phyloP scores from a whole-genome alignment of 2,797 vertebrate genomes.

The Chaetophractus vellerosus region DNA sequence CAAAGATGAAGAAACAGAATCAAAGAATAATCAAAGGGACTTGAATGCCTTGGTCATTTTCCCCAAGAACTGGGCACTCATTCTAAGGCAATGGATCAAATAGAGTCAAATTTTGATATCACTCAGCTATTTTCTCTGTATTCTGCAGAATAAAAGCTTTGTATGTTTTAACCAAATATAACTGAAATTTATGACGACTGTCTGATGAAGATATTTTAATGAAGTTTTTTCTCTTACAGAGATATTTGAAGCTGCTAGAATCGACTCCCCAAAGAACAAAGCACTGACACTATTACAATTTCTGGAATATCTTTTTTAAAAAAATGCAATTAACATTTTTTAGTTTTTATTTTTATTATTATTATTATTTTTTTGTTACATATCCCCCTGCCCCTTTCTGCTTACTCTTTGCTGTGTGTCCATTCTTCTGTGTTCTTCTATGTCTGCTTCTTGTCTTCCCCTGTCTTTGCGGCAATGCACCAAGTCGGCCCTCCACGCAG shows the following conservation, averaged over 20 bases:
- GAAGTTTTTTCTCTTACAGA: not conserved
- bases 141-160: not conserved
- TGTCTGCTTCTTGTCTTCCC: no score
- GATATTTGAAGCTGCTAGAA: constrained; percentile 5
- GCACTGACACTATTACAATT: not conserved
- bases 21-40: not conserved
- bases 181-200: not conserved
- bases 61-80: not conserved
- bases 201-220: constrained; percentile 22
- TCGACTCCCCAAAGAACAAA: not conserved
- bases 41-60: not conserved
- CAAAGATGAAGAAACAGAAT: constrained; percentile 31
- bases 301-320: no score
- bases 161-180: constrained; percentile 4
- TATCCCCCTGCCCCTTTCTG: no score
- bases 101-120: not conserved
- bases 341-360: no score
- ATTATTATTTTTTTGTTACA: no score
- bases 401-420: no score
- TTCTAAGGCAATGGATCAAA: constrained; percentile 6
- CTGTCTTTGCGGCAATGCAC: no score
- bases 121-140: not conserved
- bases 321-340: no score
- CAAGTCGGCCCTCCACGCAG: no score
- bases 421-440: no score